Evolutionary conservation across 2,113 vertebrate genomes (phyloP).

Genomic region (Chelonoidis abingdonii): DNA sequence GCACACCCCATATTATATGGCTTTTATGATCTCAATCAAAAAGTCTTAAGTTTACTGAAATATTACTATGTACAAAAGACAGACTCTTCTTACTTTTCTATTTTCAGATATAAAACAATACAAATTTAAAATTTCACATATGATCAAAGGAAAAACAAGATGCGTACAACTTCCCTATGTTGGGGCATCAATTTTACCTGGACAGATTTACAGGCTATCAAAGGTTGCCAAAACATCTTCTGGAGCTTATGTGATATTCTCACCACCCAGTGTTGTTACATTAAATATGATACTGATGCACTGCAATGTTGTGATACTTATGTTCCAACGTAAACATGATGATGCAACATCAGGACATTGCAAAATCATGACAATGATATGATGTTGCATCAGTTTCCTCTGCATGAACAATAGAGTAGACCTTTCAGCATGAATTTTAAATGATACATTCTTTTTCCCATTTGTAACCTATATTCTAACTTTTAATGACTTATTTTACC

Average conservation of each 20-base stretch:
- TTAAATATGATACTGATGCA: background rate
- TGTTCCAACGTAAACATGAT: background rate
- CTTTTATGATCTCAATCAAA: background rate
- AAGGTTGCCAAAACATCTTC: background rate
- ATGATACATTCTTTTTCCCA: background rate
- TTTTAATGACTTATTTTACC: background rate
- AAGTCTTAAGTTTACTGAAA: background rate
- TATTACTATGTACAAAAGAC: background rate
- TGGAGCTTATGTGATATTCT: background rate
- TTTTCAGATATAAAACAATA: background rate
- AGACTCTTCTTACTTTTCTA: background rate
- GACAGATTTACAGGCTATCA: background rate
- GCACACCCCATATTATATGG: background rate
- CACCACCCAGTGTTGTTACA: background rate
- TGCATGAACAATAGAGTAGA: background rate
- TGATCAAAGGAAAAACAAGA: background rate
- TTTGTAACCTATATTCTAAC: background rate
- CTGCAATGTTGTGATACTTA: background rate
- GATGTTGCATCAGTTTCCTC: fast-evolving
- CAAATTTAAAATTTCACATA: background rate
- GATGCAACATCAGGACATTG: background rate
- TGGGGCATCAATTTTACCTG: background rate
- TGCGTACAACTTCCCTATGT: too few species aligned
- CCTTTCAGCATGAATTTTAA: background rate
- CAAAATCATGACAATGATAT: background rate